These are phyloP conservation scores for Platichthys stellatus DNA, from an alignment of 2,113 vertebrate species.

Conservation along the genomic window DNA sequence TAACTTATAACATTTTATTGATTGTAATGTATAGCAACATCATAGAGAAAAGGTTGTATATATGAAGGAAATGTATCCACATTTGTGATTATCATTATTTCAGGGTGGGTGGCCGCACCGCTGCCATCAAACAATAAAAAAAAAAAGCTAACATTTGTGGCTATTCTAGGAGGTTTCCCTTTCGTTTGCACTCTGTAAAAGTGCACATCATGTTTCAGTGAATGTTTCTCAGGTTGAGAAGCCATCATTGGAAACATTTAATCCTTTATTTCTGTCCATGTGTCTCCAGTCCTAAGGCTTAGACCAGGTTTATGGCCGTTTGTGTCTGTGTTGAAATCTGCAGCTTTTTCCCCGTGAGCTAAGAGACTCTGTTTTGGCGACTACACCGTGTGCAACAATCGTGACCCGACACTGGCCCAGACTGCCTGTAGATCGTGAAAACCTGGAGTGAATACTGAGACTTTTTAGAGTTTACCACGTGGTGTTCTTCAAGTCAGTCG, in stretches of 20 bases:
- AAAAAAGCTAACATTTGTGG: too few species aligned
- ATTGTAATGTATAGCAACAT: too few species aligned
- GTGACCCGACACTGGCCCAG: not conserved
- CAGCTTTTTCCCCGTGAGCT: not conserved
- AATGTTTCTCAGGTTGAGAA: too few species aligned
- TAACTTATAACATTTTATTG: too few species aligned
- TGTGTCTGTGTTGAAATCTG: not conserved
- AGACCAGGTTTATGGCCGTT: not conserved
- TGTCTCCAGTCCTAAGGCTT: not conserved
- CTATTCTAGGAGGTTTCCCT: not conserved
- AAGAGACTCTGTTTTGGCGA: not conserved
- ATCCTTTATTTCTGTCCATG: not conserved
- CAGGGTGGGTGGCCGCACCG: too few species aligned
- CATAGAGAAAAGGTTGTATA: too few species aligned
- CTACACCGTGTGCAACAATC: not conserved
- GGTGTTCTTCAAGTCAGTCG: not conserved
- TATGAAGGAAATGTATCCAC: too few species aligned
- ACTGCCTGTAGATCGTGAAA: not conserved
- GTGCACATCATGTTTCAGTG: not conserved
- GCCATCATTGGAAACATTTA: too few species aligned
- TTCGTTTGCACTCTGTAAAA: not conserved
- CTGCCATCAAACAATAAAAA: too few species aligned
- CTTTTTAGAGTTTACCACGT: slow-evolving; percentile 6
- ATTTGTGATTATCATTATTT: too few species aligned
- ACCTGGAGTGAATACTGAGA: not conserved